Evolutionary conservation across 2,113 vertebrate species (phyloP), one percentile per base, ranked within the genome.

Genomic region (Daboia siamensis): DNA sequence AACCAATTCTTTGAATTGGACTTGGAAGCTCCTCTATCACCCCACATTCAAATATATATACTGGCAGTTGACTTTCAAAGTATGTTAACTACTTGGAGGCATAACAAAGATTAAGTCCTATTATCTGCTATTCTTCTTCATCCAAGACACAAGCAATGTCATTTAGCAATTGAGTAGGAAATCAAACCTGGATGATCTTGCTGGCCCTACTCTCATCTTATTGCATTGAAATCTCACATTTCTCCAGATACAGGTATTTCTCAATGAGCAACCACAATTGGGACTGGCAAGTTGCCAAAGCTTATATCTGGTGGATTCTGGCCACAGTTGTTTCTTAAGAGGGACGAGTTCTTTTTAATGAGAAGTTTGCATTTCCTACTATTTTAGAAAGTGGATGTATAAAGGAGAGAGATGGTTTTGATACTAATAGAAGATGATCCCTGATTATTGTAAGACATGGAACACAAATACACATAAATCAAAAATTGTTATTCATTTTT

Each of bases 21-120:
- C 84, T 94, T 94, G 94, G 93, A 93, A 74, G 69, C 4, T 74
- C 69, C n/a, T 20, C 69, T 15, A 33, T 33, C 64, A 5, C 2
- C 15, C 64, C 64, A 33, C n/a, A 96, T 96, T 95, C 92, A 87
- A 95, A 95, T 96, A 90, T 29, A 39, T 39, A 93, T 90, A 74
- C 55, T 89, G 94, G 17, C 93, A 92, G 48, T 69, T 93, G 90
- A 87, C 93, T 96, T 94, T 84, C 20, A 56, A 23, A 90, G 13
- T 23, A 44, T 11, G 44, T 51, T 51, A 51, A 51, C 48, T 61
- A 90, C 89, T 91, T 92, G 86, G 92, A 90, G 90, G 80, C 55
- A 54, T 80, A 89, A 84, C 91, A 84, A 87, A 93, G 94, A 93
- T 94, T 64, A 17, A 92, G 86, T 88, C 21, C 84, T 24, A 29